phyloP scores from a whole-genome alignment of 2,113 vertebrate genomes.

The Solea solea region DNA sequence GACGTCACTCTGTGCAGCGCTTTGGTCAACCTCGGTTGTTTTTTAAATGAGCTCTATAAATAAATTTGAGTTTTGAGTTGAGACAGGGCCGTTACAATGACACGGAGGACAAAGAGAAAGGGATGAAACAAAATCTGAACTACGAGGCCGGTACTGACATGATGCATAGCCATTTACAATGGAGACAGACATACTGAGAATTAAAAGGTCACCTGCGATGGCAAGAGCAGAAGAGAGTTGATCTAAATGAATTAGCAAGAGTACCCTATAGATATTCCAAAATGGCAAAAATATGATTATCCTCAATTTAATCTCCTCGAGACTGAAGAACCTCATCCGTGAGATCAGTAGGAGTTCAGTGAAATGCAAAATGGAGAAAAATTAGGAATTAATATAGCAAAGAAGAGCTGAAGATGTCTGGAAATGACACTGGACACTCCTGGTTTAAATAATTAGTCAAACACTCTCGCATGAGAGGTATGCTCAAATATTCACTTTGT shows the following conservation, averaged over 20 bases:
- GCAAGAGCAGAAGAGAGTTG: slow-evolving; percentile 39
- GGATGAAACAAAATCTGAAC: slow-evolving; percentile 32
- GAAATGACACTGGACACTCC: slow-evolving; percentile 40
- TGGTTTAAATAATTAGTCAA: slow-evolving; percentile 61
- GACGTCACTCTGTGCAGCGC: no score
- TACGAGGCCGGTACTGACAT: slow-evolving; percentile 34
- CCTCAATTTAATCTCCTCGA: slow-evolving; percentile 46
- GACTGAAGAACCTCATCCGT: slow-evolving; percentile 50
- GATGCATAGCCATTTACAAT: slow-evolving; percentile 25
- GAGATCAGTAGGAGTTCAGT: slow-evolving; percentile 36
- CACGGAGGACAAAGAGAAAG: slow-evolving; percentile 14
- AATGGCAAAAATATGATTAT: slow-evolving; percentile 45
- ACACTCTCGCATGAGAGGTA: slow-evolving; percentile 25
- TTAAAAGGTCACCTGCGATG: slow-evolving; percentile 20
- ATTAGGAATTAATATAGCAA: slow-evolving; percentile 48
- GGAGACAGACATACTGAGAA: slow-evolving; percentile 37
- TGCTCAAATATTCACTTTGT: slow-evolving; percentile 42
- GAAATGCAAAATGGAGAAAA: slow-evolving; percentile 37
- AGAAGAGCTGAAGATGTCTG: slow-evolving; percentile 33
- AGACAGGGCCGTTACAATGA: slow-evolving; percentile 15
- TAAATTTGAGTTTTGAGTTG: no score
- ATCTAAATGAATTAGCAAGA: slow-evolving; percentile 58
- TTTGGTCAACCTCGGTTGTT: no score
- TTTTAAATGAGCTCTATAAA: no score
- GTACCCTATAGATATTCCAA: slow-evolving; percentile 39